Base-by-base conservation (phyloP, 2,113 vertebrate species). In the Hyperoodon ampullatus region DNA sequence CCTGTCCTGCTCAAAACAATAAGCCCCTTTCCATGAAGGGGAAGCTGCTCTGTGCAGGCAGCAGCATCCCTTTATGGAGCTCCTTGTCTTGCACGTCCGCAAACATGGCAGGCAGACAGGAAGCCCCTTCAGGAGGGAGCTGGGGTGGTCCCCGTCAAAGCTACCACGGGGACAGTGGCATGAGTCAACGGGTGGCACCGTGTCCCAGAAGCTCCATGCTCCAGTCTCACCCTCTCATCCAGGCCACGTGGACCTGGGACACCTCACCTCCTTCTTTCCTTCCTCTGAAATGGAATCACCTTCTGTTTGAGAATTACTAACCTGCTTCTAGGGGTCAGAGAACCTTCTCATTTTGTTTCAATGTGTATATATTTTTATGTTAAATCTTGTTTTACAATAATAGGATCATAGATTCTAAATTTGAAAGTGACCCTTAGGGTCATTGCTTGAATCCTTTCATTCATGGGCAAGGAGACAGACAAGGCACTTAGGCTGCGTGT, bases 401-500 rank as follows among this genome's bases (percentile, higher is more conserved):
- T 13, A 53, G 61, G 44, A 39, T 50, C 78, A n/a, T 3, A 66
- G 18, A 87, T 50, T 84, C 60, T 44, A 77, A 53, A 26, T 50
- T 60, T 66, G 39, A 47, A 72, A 72, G 28, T 77, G 92, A 39
- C 24, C 50, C 78, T 66, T 24, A 35, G 50, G 47, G 50, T 39
- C 23, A 65, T 39, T 10, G 8, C 30, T 33, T 55, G 23, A 19
- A 42, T 23, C 35, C 39, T 66, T 42, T 68, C 72, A n/a, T 15
- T 77, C 39, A 1, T 19, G 58, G n/a, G 53, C 42, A 58, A 92
- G 60, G 5, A 75, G 15, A 53, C 18, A 26, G 15, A 94, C 33
- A 47, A 33, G 50, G n/a, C 9, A 66, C 94, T 97, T 97, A 92
- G 95, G 84, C 93, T 92, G 89, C 84, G 92, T 84, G 50, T 88